These are phyloP conservation scores for Drosophila virilis DNA, from an alignment of 1,140 invertebrate genomes.

Conservation along the genomic window DNA sequence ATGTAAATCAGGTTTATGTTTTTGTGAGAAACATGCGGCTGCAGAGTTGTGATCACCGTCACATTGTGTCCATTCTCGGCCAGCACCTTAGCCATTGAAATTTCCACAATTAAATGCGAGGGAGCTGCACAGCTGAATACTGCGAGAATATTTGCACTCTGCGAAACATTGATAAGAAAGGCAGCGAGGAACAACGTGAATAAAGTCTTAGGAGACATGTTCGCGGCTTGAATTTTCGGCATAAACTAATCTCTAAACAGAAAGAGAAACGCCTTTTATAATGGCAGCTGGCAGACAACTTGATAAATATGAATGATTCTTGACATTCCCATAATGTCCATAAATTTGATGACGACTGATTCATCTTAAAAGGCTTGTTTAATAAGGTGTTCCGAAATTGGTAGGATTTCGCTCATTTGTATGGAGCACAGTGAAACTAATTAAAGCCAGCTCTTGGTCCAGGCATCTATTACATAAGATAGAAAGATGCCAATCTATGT, in stretches of 20 bases:
- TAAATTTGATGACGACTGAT: too few species aligned
- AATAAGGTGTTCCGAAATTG: too few species aligned
- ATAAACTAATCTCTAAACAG: not conserved
- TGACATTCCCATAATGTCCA: too few species aligned
- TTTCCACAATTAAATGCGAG: slow-evolving; percentile 69
- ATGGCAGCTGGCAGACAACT: too few species aligned
- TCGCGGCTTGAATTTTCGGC: not conserved
- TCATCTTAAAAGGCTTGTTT: too few species aligned
- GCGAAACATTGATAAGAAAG: slow-evolving; percentile 10
- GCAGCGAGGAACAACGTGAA: not conserved
- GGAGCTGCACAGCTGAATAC: slow-evolving; percentile 56
- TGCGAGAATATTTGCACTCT: slow-evolving; percentile 60
- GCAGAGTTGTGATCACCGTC: slow-evolving; percentile 57
- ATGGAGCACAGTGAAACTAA: too few species aligned
- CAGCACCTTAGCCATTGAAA: slow-evolving; percentile 56
- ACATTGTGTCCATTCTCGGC: slow-evolving; percentile 73
- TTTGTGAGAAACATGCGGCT: slow-evolving; percentile 54
- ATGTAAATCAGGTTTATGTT: slow-evolving; percentile 49
- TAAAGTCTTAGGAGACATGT: not conserved
- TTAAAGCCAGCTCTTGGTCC: too few species aligned
- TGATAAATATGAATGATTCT: too few species aligned
- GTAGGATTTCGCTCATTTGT: too few species aligned
- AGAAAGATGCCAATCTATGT: too few species aligned
- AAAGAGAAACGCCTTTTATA: too few species aligned
- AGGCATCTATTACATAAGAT: too few species aligned